phyloP scores from a whole-genome alignment of 2,888 invertebrate species.

The Polydrusus pterygomalis region DNA sequence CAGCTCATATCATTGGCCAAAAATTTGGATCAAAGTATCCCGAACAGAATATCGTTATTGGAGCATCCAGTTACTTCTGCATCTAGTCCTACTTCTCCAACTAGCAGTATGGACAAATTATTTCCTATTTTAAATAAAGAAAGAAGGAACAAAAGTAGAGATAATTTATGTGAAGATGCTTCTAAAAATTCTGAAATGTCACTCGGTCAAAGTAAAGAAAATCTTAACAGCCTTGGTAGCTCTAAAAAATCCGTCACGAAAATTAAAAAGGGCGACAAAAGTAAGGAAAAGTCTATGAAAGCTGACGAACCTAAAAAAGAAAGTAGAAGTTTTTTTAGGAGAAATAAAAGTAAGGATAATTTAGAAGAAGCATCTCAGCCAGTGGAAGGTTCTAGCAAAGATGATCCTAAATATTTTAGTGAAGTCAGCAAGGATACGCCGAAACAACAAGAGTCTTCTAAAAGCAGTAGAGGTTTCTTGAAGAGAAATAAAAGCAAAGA shows the following conservation, averaged over 20 bases:
- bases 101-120: conserved; percentile 50
- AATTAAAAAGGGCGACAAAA: conserved; percentile 15
- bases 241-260: background rate
- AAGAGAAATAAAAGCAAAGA: conserved; percentile 43
- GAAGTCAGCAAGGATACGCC: background rate
- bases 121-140: conserved; percentile 49
- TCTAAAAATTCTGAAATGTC: conserved; percentile 12
- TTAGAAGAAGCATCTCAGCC: conserved; percentile 7
- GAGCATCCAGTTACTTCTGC: conserved; percentile 8
- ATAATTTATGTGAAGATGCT: conserved; percentile 31
- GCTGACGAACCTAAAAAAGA: conserved; percentile 1
- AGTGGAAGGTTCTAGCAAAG: conserved; percentile 9
- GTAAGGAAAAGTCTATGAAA: background rate
- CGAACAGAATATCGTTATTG: conserved; percentile 35
- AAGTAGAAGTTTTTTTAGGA: conserved; percentile 19
- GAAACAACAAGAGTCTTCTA: background rate
- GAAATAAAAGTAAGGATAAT: conserved; percentile 38
- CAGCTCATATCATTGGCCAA: conserved; percentile 47
- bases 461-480: conserved; percentile 28
- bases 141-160: conserved; percentile 42
- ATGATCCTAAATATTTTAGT: conserved; percentile 8
- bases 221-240: conserved; percentile 16
- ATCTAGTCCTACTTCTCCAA: conserved; percentile 5
- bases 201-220: conserved; percentile 18
- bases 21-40: conserved; percentile 49